phyloP scores from a whole-genome alignment of 2,113 vertebrate genomes.

The Puma concolor region DNA sequence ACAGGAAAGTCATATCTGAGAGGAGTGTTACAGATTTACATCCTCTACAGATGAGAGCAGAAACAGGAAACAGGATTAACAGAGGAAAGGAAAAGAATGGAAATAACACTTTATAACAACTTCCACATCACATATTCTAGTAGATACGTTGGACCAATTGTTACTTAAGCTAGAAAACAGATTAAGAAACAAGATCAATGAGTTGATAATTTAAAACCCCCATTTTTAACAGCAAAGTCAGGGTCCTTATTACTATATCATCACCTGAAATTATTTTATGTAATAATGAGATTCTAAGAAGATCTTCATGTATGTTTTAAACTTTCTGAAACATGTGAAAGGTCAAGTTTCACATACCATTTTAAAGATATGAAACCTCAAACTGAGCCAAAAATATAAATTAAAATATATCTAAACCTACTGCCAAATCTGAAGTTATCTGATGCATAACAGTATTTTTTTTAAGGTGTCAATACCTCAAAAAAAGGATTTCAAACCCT shows the following conservation, averaged over 20 bases:
- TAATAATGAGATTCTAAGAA: background rate
- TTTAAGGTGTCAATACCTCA: background rate
- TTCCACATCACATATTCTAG: background rate
- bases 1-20: background rate
- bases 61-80: background rate
- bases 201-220: background rate
- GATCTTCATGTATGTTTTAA: background rate
- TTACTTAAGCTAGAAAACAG: constrained; percentile 11
- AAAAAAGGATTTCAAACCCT: background rate
- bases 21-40: constrained; percentile 5
- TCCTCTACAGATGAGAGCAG: background rate
- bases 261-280: background rate
- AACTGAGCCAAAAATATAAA: background rate
- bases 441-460: background rate
- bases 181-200: background rate
- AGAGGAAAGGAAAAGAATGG: background rate
- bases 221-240: background rate
- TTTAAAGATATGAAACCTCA: background rate
- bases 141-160: background rate
- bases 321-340: background rate
- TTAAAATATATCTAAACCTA: background rate
- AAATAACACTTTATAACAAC: constrained; percentile 19
- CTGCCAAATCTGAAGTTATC: background rate
- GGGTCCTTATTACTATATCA: background rate
- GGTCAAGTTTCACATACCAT: background rate